Evolutionary conservation across 64 coral and sea anemone genomes (phyloP), one percentile per base, ranked within the genome.

Genomic region (Orbicella faveolata): DNA sequence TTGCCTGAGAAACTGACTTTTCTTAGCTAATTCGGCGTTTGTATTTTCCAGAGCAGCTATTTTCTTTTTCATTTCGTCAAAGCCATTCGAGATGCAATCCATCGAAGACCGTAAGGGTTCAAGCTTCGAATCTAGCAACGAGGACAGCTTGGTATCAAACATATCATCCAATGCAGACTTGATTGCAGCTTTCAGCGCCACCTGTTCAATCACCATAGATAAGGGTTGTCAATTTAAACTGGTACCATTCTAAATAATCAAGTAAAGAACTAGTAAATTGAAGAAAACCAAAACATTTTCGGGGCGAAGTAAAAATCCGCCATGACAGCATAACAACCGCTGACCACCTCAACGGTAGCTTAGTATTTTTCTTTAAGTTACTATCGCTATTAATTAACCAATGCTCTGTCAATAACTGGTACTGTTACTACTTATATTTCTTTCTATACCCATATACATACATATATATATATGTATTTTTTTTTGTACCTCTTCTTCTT

Each of bases 91-190:
- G 34, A 76, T 16, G 12, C 39, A 76, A 16, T 76, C 19, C 36
- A 76, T 76, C 12, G 75, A 76, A 16, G 75, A 18, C 1, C 14
- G 75, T 41, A 41, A 76, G 20, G 75, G 75, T 15, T 76, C 75
- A 37, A 76, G 75, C 75, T 76, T 76, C 8, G 2, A 41, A 18
- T 76, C 75, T 35, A 76, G 16, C 34, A 39, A 76, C 12, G 75
- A 76, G 19, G 36, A 34, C 2, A 76, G 75, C 75, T 76, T 76
- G 2, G 34, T 76, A 2, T 76, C 75, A 15, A 77, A 21, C 75
- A 77, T 77, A 44, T 77, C 75, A 77, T 48, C 75, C 41, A 77
- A 77, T 48, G 75, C 75, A 48, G 75, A 77, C 75, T 48, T 77
- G 20, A 77, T 21, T 16, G 20, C 6, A 5, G 13, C 39, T 77